phyloP scores from a whole-genome alignment of 2,888 invertebrate species.

The Ypsolopha scabrella region DNA sequence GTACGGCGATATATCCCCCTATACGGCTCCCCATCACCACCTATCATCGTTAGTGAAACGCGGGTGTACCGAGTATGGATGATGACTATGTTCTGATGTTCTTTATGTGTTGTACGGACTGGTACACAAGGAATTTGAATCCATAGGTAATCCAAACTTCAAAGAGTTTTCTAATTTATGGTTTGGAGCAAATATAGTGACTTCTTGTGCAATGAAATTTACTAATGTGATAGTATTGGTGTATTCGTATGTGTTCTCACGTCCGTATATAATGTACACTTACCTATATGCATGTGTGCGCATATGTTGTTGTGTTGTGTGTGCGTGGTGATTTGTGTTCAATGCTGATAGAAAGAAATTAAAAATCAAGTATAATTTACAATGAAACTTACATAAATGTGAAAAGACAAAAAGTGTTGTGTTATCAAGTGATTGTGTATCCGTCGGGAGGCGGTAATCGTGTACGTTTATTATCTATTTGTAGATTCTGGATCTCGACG shows the following conservation, averaged over 20 bases:
- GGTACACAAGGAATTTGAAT: too few species aligned
- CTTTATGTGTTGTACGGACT: too few species aligned
- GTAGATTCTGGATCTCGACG: constrained; percentile 67
- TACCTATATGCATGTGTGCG: constrained; percentile 31
- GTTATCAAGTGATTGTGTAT: constrained; percentile 65
- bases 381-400: constrained; percentile 66
- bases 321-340: constrained; percentile 72
- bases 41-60: too few species aligned
- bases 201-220: neutral
- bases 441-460: constrained; percentile 69
- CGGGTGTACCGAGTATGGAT: too few species aligned
- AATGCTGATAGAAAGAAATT: constrained; percentile 67
- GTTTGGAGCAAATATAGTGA: neutral
- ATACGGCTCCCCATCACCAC: too few species aligned
- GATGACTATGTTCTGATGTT: too few species aligned
- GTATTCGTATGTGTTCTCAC: neutral
- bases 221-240: neutral
- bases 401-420: constrained; percentile 60
- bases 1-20: too few species aligned
- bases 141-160: too few species aligned
- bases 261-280: neutral
- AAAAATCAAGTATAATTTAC: constrained; percentile 61
- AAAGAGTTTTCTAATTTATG: too few species aligned
- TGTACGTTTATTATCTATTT: constrained; percentile 68
- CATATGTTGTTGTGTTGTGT: constrained; percentile 66